Conservation (phyloP, 2,113 vertebrate genomes). For the Sylvilagus bachmani region DNA sequence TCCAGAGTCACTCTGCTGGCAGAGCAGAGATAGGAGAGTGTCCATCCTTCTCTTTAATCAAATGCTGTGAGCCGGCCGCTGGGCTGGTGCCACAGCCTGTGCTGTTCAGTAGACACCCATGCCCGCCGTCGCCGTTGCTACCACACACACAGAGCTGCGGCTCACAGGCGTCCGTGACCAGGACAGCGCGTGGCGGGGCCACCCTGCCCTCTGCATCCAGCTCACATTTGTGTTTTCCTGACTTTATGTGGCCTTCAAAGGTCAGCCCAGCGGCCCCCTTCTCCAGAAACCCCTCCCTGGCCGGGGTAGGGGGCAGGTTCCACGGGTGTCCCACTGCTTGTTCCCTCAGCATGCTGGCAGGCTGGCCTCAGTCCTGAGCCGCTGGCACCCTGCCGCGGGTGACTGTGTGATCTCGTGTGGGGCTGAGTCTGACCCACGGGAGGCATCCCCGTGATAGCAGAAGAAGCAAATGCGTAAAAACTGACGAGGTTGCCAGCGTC, state of each 20-base stretch:
- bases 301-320: neutral
- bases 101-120: neutral
- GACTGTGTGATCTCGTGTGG: neutral
- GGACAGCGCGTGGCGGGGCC: neutral
- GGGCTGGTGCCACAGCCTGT: neutral
- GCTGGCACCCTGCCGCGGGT: too few relatives aligned
- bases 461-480: neutral
- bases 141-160: neutral
- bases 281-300: neutral
- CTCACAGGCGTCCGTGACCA: neutral
- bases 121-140: fast-evolving
- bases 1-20: neutral
- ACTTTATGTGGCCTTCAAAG: neutral
- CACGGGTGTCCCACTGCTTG: neutral
- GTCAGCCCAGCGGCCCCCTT: neutral
- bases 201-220: too few relatives aligned
- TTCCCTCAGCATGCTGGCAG: neutral
- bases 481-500: neutral
- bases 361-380: neutral
- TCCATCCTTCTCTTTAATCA: neutral
- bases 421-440: neutral
- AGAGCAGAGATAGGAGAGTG: neutral
- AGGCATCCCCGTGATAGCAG: neutral
- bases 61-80: neutral
- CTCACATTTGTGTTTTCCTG: neutral